Percentiles rank a stretch among this genome's conserved stretches.
These are phyloP conservation scores for Danio kyathit DNA, from an alignment of 2,797 vertebrate species.

Conservation along the genomic window DNA sequence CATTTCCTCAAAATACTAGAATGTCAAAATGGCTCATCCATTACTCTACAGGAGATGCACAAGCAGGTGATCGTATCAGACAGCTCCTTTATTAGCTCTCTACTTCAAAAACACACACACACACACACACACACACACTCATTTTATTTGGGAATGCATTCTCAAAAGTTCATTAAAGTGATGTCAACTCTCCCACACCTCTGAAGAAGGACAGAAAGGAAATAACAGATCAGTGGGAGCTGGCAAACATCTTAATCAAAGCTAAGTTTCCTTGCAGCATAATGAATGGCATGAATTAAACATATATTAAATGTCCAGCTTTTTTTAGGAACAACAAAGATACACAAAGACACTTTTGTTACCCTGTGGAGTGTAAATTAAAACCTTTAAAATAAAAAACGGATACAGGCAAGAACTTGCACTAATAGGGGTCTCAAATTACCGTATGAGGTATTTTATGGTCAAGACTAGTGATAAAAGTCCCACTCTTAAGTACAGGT, in stretches of 20 bases:
- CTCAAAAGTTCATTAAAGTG: conserved; percentile 32
- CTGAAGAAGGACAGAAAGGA: conserved; percentile 17
- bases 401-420: not conserved
- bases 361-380: not conserved
- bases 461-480: no score
- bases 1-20: conserved; percentile 4
- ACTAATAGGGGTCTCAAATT: conserved; percentile 2
- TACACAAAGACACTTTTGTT: conserved; percentile 28
- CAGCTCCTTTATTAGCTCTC: conserved; percentile 23
- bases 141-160: conserved; percentile 23
- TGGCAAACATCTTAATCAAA: conserved; percentile 24
- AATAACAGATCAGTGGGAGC: conserved; percentile 15
- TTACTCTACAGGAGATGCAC: conserved; percentile 1
- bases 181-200: conserved; percentile 18
- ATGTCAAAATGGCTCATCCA: conserved; percentile 9
- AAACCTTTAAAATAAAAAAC: not conserved
- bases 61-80: conserved; percentile 32
- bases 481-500: not conserved
- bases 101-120: not conserved
- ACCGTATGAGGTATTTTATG: not conserved
- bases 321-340: conserved; percentile 19
- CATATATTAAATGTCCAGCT: conserved; percentile 19
- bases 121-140: not conserved
- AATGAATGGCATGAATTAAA: conserved; percentile 39
- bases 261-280: conserved; percentile 21